Base-by-base conservation (phyloP, 2,797 vertebrate species). In the Botia almorhae region DNA sequence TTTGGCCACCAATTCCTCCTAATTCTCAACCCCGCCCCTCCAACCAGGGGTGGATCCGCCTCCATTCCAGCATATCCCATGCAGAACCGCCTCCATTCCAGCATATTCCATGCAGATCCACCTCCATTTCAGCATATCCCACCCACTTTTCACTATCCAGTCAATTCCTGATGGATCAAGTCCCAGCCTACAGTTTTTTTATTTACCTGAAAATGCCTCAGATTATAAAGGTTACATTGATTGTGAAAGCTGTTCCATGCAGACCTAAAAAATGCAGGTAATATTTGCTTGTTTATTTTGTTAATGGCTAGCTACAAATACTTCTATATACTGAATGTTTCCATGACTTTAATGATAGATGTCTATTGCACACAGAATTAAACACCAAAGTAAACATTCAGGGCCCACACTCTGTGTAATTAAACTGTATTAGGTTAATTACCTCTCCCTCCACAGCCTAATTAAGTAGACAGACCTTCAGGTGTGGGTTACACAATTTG, bases 341-440 rank as follows among this genome's bases (percentile, higher is more conserved):
- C 46, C 69, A 55, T 74, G 53, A 26, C 61, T 50, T 63, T 0
- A 65, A 65, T 67, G 10, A 56, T 26, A 1, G n/a, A 50, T 46
- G 69, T 67, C 69, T 67, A 63, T 73, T 36, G 55, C 75, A 69
- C 82, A 87, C 80, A 90, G 89, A 91, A 89, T 90, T 89, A 89
- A 90, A 88, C 88, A 91, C 88, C 23, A 69, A 68, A 76, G 70
- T 71, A 70, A 74, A 81, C 77, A 82, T 76, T 84, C 73, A 84
- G 78, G 80, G 88, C 82, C 87, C 74, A 84, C 89, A 88, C 90
- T 92, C 86, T 85, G 58, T 83, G 68, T 90, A 91, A 93, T 93
- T 89, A 92, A 91, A 91, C 82, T 70, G 82, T 88, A 88, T 91
- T 88, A 86, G 84, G 53, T 90, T 92, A 91, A 93, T 91, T 90